phyloP scores from a whole-genome alignment of 2,113 vertebrate genomes.

The Chaenogobius annularis region DNA sequence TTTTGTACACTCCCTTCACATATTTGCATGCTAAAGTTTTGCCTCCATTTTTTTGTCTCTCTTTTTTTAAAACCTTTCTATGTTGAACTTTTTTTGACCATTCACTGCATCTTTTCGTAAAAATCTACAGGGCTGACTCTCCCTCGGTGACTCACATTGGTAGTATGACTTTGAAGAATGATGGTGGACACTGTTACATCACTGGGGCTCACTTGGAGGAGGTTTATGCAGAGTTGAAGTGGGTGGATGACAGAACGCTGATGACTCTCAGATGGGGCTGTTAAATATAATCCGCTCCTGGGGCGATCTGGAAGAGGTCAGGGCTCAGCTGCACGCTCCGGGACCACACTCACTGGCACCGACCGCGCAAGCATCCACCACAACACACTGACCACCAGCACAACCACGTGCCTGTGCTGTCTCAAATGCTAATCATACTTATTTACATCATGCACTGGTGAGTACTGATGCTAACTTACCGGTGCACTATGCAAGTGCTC shows the following conservation, averaged over 20 bases:
- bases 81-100: too few relatives aligned
- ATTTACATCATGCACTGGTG: too few relatives aligned
- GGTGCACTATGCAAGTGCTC: too few relatives aligned
- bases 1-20: too few relatives aligned
- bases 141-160: background rate
- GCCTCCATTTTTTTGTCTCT: too few relatives aligned
- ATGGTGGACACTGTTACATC: background rate
- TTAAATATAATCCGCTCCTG: conserved; percentile 47
- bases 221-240: background rate
- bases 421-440: too few relatives aligned
- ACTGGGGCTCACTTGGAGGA: background rate
- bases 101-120: too few relatives aligned
- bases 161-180: background rate
- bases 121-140: too few relatives aligned
- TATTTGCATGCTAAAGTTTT: too few relatives aligned
- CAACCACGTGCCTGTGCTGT: background rate
- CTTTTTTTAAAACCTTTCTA: too few relatives aligned
- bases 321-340: conserved; percentile 54
- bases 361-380: conserved; percentile 1
- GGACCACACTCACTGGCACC: conserved; percentile 31
- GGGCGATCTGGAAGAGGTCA: conserved; percentile 22
- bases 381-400: background rate
- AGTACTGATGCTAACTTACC: too few relatives aligned
- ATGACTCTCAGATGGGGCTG: conserved; percentile 4
- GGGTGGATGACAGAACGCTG: background rate